Percentiles rank a stretch among this genome's conserved stretches.
Conservation (phyloP, 2,888 invertebrate genomes). For the Orchestes rusci region DNA sequence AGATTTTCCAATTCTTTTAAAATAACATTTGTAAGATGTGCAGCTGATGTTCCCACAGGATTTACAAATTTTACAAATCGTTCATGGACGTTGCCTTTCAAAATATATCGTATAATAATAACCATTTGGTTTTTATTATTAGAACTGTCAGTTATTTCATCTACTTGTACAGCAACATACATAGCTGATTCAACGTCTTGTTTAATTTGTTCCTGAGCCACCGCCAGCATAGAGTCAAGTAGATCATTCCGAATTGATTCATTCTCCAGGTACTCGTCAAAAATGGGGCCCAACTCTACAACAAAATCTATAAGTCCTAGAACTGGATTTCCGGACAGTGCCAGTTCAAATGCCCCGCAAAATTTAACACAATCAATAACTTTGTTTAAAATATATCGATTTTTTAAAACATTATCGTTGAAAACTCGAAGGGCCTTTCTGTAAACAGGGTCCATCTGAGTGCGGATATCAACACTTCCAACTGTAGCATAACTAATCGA, state of each 20-base stretch:
- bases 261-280: slow-evolving; percentile 29
- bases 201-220: slow-evolving; percentile 29
- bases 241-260: slow-evolving; percentile 31
- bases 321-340: slow-evolving; percentile 26
- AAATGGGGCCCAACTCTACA: slow-evolving; percentile 21
- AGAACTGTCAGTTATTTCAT: slow-evolving; percentile 32
- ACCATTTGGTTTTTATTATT: slow-evolving; percentile 26
- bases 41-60: slow-evolving; percentile 30
- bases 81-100: neutral
- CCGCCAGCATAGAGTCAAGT: slow-evolving; percentile 32
- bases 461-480: neutral
- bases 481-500: neutral
- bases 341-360: slow-evolving; percentile 19
- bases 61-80: slow-evolving; percentile 10
- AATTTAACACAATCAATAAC: slow-evolving; percentile 17
- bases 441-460: neutral
- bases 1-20: neutral
- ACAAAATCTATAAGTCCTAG: slow-evolving; percentile 2
- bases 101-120: slow-evolving; percentile 30
- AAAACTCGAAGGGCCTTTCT: neutral
- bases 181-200: slow-evolving; percentile 27
- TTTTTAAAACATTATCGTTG: slow-evolving; percentile 17
- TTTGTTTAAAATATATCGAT: slow-evolving; percentile 17
- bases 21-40: slow-evolving; percentile 20
- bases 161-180: slow-evolving; percentile 30